phyloP scores from a whole-genome alignment of 1,140 invertebrate species.

The Drosophila pectinifera region DNA sequence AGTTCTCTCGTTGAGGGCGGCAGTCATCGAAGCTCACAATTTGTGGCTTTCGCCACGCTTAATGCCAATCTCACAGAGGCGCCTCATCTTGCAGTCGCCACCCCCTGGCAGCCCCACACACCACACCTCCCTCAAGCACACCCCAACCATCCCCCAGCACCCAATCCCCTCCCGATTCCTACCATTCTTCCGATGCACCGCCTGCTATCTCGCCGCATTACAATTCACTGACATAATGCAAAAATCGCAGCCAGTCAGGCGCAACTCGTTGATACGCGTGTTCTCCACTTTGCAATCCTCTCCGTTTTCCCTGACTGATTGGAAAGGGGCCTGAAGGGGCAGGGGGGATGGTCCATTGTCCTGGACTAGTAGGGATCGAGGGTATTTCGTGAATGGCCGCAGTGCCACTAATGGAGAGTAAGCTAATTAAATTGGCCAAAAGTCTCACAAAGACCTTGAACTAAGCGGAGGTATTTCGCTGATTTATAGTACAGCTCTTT shows the following conservation, averaged over 20 bases:
- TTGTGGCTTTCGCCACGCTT: slow-evolving; percentile 66
- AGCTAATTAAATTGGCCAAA: slow-evolving; percentile 10
- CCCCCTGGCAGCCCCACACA: not conserved
- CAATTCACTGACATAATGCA: slow-evolving; percentile 65
- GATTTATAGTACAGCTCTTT: not conserved
- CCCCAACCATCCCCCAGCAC: too few relatives aligned
- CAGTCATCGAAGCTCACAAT: slow-evolving; percentile 57
- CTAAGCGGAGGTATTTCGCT: not conserved
- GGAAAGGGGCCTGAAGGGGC: not conserved
- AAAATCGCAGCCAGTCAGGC: slow-evolving; percentile 75
- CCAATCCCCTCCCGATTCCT: not conserved
- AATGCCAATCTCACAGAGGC: slow-evolving; percentile 67
- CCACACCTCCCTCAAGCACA: too few relatives aligned
- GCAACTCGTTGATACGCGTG: slow-evolving; percentile 71
- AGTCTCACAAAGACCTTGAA: not conserved
- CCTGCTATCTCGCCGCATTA: slow-evolving; percentile 50
- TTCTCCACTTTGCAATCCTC: slow-evolving; percentile 39
- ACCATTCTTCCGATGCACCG: slow-evolving; percentile 17
- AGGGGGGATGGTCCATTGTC: slow-evolving; percentile 8
- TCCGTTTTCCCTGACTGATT: slow-evolving; percentile 21
- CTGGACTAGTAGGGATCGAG: slow-evolving; percentile 1
- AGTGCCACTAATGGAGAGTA: slow-evolving; percentile 8
- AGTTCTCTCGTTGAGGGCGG: slow-evolving; percentile 15
- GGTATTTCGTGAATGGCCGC: slow-evolving; percentile 3
- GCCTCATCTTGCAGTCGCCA: slow-evolving; percentile 3